Evolutionary conservation across 2,797 vertebrate species (phyloP), one percentile per base, ranked within the genome.

Genomic region (Pogoniulus pusillus): DNA sequence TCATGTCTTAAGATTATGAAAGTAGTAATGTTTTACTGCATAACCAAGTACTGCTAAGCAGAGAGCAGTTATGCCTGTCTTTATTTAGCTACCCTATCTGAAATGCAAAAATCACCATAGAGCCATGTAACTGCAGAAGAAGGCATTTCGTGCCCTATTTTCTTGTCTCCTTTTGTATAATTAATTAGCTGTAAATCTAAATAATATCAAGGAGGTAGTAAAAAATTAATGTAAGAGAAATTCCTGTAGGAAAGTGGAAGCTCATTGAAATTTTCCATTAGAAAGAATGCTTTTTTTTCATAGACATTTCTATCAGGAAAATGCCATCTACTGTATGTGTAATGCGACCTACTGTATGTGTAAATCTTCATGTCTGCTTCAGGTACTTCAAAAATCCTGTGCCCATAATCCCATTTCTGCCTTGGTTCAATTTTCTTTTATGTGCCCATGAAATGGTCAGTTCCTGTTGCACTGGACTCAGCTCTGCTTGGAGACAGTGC

Each of bases 371-470:
- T 8, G 14, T 35, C 15, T 32, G 6, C 27, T 5, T 70, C 41
- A 57, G 32, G 32, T 17, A 70, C 24, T 47, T 70, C 41, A 47
- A 70, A 70, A 82, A 60, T 62, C 54, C 39, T 35, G 15, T 32
- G 26, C 10, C 57, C 35, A 12, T 26, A 49, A 23, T 69, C 45
- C 16, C n/a, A 29, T 45, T 91, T 34, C 29, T 85, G 34, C 34
- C 47, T 82, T 55, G n/a, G 57, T 59, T 73, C n/a, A 12, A 3
- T 43, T 70, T 91, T 51, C 34, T 1, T 0, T 39, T 32, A 3
- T 2, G 3, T 55, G 22, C 7, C 22, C 58, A 34, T 35, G 32
- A 70, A 32, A 19, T 16, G 17, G 30, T 49, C 1, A 0, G 29
- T 64, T 23, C 10, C 30, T 41, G 57, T 24, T 13, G 19, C 24